Base-by-base conservation (phyloP, 2,113 vertebrate species). In the Baryphthengus martii region DNA sequence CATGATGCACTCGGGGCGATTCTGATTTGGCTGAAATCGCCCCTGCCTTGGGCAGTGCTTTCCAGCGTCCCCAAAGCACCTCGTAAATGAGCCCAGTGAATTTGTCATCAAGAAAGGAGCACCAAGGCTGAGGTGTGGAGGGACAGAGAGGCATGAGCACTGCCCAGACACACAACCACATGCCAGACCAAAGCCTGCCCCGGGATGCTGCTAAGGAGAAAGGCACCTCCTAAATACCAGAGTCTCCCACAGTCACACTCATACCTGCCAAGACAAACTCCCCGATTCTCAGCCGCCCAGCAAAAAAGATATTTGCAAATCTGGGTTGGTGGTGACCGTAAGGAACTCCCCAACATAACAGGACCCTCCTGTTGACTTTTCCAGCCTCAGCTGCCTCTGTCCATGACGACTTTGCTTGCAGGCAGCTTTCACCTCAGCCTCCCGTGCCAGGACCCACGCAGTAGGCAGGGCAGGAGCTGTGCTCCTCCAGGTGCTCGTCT, bases 121-220 rank as follows among this genome's bases (percentile, higher is more conserved):
- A 7, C 28, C 0, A 2, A 56, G 49, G 75, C 42, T 58, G 42
- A 49, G 25, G 42, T 31, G 25, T 20, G 21, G 35, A 35, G 31
- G 49, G 50, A 56, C 58, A 40, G 50, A 65, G 42, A 6, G 9
- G 20, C 40, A 63, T 0, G 1, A 53, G 35, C 19, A 28, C 29
- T 31, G 35, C 40, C 72, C 55, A 55, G 79, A 63, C 40, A 18
- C 29, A 40, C 62, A 45, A 17, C 25, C 20, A n/a, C 0, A 3
- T 0, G 0, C 19, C 39, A 47, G n/a, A 40, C 20, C 55, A 21
- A 31, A 75, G 55, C 4, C 2, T 33, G 47, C 42, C 31, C 35
- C 0, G 2, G 53, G 13, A 90, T 0, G 1, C 29, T 49, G 71
- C 9, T 3, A 29, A 25, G 35, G n/a, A 55, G 28, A 29, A 76